Base-by-base conservation (phyloP, 2,888 invertebrate species). In the Microchrysa polita region DNA sequence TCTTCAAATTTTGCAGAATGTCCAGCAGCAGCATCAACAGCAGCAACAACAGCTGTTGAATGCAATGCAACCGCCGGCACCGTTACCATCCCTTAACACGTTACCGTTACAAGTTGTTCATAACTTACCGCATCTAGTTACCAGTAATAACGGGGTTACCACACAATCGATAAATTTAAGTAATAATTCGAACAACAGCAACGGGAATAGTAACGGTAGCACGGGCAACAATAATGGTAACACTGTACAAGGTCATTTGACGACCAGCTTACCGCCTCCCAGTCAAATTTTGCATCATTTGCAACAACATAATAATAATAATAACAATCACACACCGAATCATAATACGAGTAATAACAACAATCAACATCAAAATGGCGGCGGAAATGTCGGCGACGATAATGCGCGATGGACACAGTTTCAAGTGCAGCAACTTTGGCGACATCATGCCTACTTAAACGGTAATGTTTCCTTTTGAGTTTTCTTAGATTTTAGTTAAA, bases 401-500 rank as follows among this genome's bases (percentile, higher is more conserved):
- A 82, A 79, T 78, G 83, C 79, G 78, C 84, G 85, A 57, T 85
- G 85, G 85, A 85, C 85, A 74, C 85, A 85, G 78, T 85, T 85
- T 79, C 85, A 85, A 80, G 84, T 84, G 79, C 85, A 85, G 76
- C 80, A 85, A 77, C 82, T 85, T 81, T 84, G 85, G 78, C 82
- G 85, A 78, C 85, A 85, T 78, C 85, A 85, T 74, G 83, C 84
- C 1, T 85, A 85, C 80, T 79, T 85, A 77, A 85, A 85, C 78
- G 85, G 85, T 85, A 85, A 80, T n/a, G 52, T 22, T 65, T 16
- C n/a, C n/a, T n/a, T n/a, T n/a, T n/a, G n/a, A n/a, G n/a, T n/a
- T n/a, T n/a, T n/a, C n/a, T n/a, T n/a, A n/a, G n/a, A n/a, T n/a
- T n/a, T n/a, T n/a, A n/a, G n/a, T n/a, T n/a, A n/a, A n/a, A n/a